phyloP scores from a whole-genome alignment of 2,113 vertebrate species.

The Theristicus caerulescens region DNA sequence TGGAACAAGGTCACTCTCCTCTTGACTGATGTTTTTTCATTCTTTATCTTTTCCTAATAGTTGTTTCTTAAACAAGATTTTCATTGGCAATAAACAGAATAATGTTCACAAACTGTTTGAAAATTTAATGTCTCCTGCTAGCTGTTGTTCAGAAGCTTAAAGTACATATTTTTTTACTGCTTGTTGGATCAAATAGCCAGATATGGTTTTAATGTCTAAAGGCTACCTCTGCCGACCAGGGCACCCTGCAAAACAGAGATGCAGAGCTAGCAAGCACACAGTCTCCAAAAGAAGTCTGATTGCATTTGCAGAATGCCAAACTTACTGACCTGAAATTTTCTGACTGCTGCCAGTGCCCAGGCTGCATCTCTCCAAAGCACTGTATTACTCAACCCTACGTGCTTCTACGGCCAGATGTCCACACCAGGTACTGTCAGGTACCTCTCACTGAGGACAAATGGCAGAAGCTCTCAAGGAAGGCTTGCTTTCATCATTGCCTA shows the following conservation, averaged over 20 bases:
- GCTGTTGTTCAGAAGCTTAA: neutral
- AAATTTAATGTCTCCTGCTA: neutral
- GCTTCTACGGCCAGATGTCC: neutral
- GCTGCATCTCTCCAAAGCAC: neutral
- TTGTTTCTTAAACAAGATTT: constrained; percentile 17
- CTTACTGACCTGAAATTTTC: neutral
- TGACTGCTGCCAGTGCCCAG: neutral
- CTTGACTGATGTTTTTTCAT: neutral
- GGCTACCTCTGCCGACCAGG: neutral
- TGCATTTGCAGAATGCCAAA: neutral
- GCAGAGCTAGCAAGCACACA: neutral
- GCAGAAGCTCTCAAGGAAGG: neutral
- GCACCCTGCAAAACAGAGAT: neutral
- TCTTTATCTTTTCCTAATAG: constrained; percentile 22
- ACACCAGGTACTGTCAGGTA: neutral
- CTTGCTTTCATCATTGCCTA: neutral
- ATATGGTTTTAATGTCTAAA: neutral
- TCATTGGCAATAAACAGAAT: neutral
- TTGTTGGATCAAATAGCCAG: neutral
- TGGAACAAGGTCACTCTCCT: constrained; percentile 33
- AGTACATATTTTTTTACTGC: neutral
- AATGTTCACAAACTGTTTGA: neutral
- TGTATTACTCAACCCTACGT: neutral
- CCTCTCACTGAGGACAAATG: neutral
- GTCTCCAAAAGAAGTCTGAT: neutral